These are phyloP conservation scores for Prochilodus magdalenae DNA, from an alignment of 2,113 vertebrate genomes.

Conservation along the genomic window DNA sequence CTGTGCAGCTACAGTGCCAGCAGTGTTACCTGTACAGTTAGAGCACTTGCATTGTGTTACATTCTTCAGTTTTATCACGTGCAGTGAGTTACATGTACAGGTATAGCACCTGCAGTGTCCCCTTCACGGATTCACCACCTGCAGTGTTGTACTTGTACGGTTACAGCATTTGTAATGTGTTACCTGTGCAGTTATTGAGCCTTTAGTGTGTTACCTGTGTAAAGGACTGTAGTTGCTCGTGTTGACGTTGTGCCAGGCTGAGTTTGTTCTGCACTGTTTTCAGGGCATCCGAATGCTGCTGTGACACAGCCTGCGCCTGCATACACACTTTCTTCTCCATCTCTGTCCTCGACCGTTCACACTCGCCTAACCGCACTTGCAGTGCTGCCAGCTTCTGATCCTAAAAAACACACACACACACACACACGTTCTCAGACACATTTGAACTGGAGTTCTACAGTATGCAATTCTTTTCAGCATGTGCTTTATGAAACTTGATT, in stretches of 20 bases:
- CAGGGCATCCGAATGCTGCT: conserved; percentile 82
- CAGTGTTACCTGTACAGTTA: too few relatives aligned
- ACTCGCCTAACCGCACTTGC: conserved; percentile 76
- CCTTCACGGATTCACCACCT: too few relatives aligned
- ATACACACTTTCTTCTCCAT: conserved; percentile 81
- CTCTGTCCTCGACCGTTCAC: conserved; percentile 78
- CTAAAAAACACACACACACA: conserved; percentile 68
- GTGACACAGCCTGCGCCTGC: conserved; percentile 83
- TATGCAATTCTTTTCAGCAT: neutral
- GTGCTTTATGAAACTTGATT: neutral
- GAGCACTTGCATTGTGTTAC: too few relatives aligned
- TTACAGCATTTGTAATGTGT: too few relatives aligned
- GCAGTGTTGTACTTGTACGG: too few relatives aligned
- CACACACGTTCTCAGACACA: neutral
- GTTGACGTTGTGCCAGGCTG: conserved; percentile 74
- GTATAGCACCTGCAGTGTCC: neutral
- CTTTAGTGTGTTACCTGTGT: conserved; percentile 79
- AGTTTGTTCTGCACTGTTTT: conserved; percentile 82
- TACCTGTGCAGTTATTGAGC: conserved; percentile 38
- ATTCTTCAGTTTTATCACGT: neutral
- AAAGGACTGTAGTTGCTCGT: conserved; percentile 84
- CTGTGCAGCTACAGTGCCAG: too few relatives aligned
- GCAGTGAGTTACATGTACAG: conserved; percentile 73
- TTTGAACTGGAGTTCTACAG: neutral
- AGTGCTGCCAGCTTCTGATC: conserved; percentile 78